Conservation (phyloP, 2,797 vertebrate genomes). For the Champsocephalus esox region DNA sequence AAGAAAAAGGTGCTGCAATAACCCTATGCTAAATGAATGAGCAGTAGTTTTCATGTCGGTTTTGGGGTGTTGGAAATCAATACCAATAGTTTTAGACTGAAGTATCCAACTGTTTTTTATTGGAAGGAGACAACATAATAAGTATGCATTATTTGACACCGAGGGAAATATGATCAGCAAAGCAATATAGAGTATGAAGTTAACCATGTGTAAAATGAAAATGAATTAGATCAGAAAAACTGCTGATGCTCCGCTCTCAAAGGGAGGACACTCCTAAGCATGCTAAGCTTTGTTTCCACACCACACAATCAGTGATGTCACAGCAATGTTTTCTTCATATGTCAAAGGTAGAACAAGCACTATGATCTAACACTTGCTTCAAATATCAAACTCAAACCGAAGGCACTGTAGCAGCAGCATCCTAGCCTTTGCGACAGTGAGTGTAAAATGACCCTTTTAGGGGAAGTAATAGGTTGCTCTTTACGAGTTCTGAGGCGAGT, state of each 20-base stretch:
- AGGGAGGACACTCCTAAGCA: conserved; percentile 16
- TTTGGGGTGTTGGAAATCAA: conserved; percentile 46
- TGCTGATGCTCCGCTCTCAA: conserved; percentile 28
- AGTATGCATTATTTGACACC: conserved; percentile 37
- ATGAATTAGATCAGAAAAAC: conserved; percentile 35
- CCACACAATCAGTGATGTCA: conserved; percentile 16
- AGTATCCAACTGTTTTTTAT: conserved; percentile 47
- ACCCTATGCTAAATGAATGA: conserved; percentile 35
- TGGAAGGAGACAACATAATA: conserved; percentile 35
- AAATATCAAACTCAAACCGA: conserved; percentile 34
- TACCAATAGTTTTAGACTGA: conserved; percentile 43
- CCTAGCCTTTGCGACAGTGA: conserved; percentile 27
- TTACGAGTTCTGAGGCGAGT: not conserved
- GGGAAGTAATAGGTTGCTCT: conserved; percentile 12
- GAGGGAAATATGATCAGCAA: conserved; percentile 34
- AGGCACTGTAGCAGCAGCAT: conserved; percentile 23
- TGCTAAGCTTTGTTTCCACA: not conserved
- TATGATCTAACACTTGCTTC: conserved; percentile 15
- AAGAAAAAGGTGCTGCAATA: conserved; percentile 33
- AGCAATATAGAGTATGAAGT: conserved; percentile 31
- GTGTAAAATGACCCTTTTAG: conserved; percentile 38
- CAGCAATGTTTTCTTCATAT: conserved; percentile 13
- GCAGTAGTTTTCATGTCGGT: conserved; percentile 29
- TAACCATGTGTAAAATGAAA: conserved; percentile 44
- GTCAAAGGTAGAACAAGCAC: conserved; percentile 26